Evolutionary conservation across 1,140 invertebrate genomes (phyloP).

Genomic region (Pomacea maculata): DNA sequence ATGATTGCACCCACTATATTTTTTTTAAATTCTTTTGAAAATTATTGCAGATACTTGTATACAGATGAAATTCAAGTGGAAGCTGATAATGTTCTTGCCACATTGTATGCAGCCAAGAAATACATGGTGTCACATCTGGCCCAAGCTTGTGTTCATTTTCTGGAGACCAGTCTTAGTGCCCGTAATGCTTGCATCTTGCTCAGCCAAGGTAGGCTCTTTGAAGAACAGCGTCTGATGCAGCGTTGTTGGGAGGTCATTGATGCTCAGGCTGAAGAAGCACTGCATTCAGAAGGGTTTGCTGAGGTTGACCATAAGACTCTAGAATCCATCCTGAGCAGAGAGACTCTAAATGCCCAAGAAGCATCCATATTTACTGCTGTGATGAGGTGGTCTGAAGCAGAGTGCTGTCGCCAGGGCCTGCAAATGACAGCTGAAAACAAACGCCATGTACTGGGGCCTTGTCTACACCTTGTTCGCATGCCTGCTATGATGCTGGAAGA

Average conservation of each 20-base stretch:
- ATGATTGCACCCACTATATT: neutral
- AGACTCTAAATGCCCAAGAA: slow-evolving; percentile 83
- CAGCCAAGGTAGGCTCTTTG: slow-evolving; percentile 81
- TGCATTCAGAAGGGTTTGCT: slow-evolving; percentile 85
- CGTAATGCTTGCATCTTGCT: slow-evolving; percentile 86
- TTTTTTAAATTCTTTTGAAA: neutral
- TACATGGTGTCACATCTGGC: slow-evolving; percentile 85
- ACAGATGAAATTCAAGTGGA: slow-evolving; percentile 90
- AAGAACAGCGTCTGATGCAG: slow-evolving; percentile 81
- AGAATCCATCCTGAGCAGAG: slow-evolving; percentile 81
- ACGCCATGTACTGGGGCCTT: slow-evolving; percentile 74
- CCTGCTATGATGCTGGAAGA: slow-evolving; percentile 87
- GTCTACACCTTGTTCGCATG: slow-evolving; percentile 81
- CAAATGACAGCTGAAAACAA: slow-evolving; percentile 77
- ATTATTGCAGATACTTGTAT: slow-evolving; percentile 84
- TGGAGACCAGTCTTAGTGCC: slow-evolving; percentile 80
- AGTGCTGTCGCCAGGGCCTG: slow-evolving; percentile 76
- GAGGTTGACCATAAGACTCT: slow-evolving; percentile 87
- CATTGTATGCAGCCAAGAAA: slow-evolving; percentile 87
- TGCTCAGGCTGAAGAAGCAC: slow-evolving; percentile 82
- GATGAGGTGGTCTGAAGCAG: slow-evolving; percentile 80
- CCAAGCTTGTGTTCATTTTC: slow-evolving; percentile 83
- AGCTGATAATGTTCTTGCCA: slow-evolving; percentile 85
- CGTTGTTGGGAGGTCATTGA: slow-evolving; percentile 90
- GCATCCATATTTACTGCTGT: slow-evolving; percentile 79